Conservation (phyloP, 2,888 invertebrate species). For the Drosophila austrosaltans region DNA sequence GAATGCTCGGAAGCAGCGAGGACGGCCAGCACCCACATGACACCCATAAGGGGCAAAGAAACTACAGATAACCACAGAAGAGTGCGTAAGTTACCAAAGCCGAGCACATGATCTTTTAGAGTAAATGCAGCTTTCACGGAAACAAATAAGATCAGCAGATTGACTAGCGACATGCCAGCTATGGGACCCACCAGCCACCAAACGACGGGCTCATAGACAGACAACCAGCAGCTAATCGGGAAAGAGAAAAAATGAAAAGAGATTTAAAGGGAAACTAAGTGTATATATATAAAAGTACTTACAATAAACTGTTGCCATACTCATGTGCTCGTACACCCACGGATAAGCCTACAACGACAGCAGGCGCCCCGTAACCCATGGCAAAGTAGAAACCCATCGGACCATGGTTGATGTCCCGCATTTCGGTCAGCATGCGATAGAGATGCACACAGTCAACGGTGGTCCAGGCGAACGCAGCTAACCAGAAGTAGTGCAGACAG, state of each 20-base stretch:
- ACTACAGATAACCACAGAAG: constrained; percentile 94
- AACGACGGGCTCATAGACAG: constrained; percentile 95
- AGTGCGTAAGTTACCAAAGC: constrained; percentile 92
- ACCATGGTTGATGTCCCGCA: constrained; percentile 97
- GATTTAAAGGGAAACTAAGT: background rate
- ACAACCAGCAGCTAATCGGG: constrained; percentile 93
- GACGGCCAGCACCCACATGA: constrained; percentile 93
- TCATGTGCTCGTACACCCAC: constrained; percentile 97
- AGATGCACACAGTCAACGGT: constrained; percentile 96
- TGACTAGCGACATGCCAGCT: constrained; percentile 90
- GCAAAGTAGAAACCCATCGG: constrained; percentile 96
- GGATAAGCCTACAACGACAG: constrained; percentile 94
- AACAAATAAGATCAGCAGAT: constrained; percentile 91
- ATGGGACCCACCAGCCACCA: constrained; percentile 98
- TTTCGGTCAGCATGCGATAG: constrained; percentile 96
- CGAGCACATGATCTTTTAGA: constrained; percentile 94
- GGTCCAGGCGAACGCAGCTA: constrained; percentile 95
- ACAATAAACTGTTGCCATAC: constrained; percentile 97
- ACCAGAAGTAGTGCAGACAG: constrained; percentile 96
- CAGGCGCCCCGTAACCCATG: constrained; percentile 95
- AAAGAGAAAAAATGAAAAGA: constrained; percentile 35
- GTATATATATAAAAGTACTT: constrained; percentile 83
- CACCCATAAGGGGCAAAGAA: constrained; percentile 92
- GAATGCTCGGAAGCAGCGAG: constrained; percentile 90
- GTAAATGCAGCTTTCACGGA: constrained; percentile 96